Evolutionary conservation across 2,113 vertebrate genomes (phyloP).

Genomic region (Oreocharis arfaki): DNA sequence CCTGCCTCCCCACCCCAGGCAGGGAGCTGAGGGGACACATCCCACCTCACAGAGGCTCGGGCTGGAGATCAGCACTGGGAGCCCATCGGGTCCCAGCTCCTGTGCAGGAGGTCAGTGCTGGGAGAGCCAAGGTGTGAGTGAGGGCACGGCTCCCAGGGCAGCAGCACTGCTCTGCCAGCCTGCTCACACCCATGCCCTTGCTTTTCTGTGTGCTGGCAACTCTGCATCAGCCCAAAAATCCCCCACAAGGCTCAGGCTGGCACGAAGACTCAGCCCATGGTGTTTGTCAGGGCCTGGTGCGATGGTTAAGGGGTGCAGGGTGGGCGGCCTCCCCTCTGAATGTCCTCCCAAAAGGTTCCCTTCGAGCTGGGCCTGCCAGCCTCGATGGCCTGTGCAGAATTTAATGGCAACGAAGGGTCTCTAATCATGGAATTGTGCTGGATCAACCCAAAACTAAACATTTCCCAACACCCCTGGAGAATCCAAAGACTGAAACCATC

Average conservation of each 20-base stretch:
- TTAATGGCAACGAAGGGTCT: background rate
- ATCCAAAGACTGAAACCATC: background rate
- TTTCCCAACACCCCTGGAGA: background rate
- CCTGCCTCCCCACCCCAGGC: background rate
- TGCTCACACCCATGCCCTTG: rapidly evolving
- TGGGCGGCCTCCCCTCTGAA: background rate
- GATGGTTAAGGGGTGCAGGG: background rate
- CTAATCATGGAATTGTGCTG: background rate
- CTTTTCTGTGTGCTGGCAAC: rapidly evolving
- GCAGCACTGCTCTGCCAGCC: background rate
- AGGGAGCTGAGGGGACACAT: background rate
- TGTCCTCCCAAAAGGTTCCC: background rate
- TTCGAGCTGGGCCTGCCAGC: background rate
- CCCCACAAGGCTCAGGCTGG: background rate
- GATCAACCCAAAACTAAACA: background rate
- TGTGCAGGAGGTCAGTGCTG: background rate
- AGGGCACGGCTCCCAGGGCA: background rate
- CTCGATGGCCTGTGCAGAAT: background rate
- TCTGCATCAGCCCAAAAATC: background rate
- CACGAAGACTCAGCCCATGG: rapidly evolving
- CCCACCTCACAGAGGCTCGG: background rate
- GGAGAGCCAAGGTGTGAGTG: background rate
- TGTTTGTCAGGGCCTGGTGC: background rate
- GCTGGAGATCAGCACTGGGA: background rate
- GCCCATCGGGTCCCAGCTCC: rapidly evolving